Evolutionary conservation across 2,888 invertebrate genomes (phyloP), one percentile per base, ranked within the genome.

Genomic region (Megaustenia siamemsis): DNA sequence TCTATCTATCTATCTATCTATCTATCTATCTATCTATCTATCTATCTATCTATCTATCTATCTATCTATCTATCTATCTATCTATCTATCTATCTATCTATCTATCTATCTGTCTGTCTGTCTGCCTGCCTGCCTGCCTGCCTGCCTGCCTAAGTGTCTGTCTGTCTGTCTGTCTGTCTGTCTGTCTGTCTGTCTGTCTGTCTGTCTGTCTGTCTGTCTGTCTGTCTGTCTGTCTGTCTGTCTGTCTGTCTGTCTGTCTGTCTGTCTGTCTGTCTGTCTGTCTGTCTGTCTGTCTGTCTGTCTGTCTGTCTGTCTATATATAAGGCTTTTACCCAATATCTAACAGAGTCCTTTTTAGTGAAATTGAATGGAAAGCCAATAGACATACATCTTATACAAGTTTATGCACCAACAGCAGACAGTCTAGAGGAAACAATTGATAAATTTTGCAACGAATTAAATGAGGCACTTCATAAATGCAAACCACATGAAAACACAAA

Each of bases 101-200:
- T 78, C 77, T 78, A 63, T 78, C 77, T 78, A 63, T 78, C 77
- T 78, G 40, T 78, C 77, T 78, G 40, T 78, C 77, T 78, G 40
- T 78, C 77, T 78, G 40, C 63, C 77, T 78, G 40, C 63, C 77
- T 78, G 24, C 63, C 60, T 78, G 18, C 63, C 60, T 78, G 18
- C 63, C 60, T 78, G 18, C 63, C 60, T 60, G 28, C 63, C 53
- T 76, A n/a, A n/a, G n/a, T n/a, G n/a, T 78, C 77, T 78, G 40
- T 78, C 77, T 78, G 40, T 78, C 77, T 78, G 24, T 78, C 60
- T 78, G 18, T 78, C 60, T 78, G 18, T 78, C 60, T 78, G 18
- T 78, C 60, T 60, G 28, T 78, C 53, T 76, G n/a, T 76, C 53
- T 76, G n/a, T 76, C 53, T 76, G n/a, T 76, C 53, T 76, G n/a